A percentile compares a stretch with the other conserved stretches of the same genome.
These are phyloP conservation scores for Copsychus sechellarum DNA, from an alignment of 2,113 vertebrate species.

Conservation along the genomic window DNA sequence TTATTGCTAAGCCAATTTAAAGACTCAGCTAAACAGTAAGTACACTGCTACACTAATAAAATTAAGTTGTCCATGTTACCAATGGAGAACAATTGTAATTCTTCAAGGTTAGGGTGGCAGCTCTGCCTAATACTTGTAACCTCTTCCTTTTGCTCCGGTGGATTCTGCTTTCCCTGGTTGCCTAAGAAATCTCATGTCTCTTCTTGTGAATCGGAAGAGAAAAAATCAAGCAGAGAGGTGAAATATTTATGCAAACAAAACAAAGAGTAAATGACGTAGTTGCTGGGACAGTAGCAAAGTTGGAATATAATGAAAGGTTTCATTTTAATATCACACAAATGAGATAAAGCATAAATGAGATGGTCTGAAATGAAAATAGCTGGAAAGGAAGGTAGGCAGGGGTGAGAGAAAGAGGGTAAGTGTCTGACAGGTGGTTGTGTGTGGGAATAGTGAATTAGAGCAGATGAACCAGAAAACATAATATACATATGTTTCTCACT, in stretches of 20 bases:
- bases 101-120: background rate
- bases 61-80: background rate
- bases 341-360: background rate
- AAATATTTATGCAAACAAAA: background rate
- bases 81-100: background rate
- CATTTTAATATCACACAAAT: background rate
- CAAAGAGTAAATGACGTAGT: background rate
- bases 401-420: background rate
- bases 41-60: background rate
- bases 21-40: background rate
- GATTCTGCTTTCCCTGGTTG: background rate
- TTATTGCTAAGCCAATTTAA: background rate
- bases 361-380: background rate
- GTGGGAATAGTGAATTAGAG: background rate
- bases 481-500: background rate
- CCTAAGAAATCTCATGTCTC: background rate
- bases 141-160: background rate
- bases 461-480: background rate
- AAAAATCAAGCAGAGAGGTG: background rate
- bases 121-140: background rate
- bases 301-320: background rate
- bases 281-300: background rate
- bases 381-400: background rate
- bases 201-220: background rate
- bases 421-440: background rate